Conservation (phyloP, 2,888 invertebrate species). For the Hoplodrina blanda region DNA sequence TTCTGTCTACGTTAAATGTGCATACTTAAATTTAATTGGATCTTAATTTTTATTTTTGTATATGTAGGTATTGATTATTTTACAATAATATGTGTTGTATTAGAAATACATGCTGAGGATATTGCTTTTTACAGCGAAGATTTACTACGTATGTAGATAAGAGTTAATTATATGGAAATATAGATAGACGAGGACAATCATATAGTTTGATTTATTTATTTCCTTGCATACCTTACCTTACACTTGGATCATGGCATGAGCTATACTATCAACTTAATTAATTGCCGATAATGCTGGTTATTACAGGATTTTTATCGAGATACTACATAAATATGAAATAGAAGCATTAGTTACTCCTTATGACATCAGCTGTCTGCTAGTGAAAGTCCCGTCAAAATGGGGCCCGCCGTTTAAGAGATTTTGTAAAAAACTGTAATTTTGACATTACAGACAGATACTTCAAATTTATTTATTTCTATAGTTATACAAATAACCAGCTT, state of each 20-base stretch:
- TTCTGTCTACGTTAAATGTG: slow-evolving; percentile 47
- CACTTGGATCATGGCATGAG: not conserved
- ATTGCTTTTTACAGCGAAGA: slow-evolving; percentile 53
- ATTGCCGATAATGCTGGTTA: too few relatives aligned
- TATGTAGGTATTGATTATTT: slow-evolving; percentile 55
- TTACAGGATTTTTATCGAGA: too few relatives aligned
- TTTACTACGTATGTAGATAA: slow-evolving; percentile 60
- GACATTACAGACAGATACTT: too few relatives aligned
- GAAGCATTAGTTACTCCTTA: too few relatives aligned
- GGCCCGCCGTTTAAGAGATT: too few relatives aligned
- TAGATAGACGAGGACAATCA: slow-evolving; percentile 39
- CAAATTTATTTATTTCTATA: too few relatives aligned
- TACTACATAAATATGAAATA: too few relatives aligned
- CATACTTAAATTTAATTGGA: slow-evolving; percentile 51
- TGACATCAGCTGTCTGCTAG: too few relatives aligned
- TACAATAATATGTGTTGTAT: slow-evolving; percentile 63
- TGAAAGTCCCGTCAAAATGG: too few relatives aligned
- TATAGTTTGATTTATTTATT: slow-evolving; percentile 34
- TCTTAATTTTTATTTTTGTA: slow-evolving; percentile 59
- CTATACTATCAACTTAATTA: not conserved
- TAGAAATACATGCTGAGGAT: slow-evolving; percentile 56
- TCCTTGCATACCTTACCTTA: not conserved
- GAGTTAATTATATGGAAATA: slow-evolving; percentile 52
- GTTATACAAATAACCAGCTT: too few relatives aligned
- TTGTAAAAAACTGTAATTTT: too few relatives aligned